Evolutionary conservation across 1,140 invertebrate genomes (phyloP).

Genomic region (Ridgeia piscesae): DNA sequence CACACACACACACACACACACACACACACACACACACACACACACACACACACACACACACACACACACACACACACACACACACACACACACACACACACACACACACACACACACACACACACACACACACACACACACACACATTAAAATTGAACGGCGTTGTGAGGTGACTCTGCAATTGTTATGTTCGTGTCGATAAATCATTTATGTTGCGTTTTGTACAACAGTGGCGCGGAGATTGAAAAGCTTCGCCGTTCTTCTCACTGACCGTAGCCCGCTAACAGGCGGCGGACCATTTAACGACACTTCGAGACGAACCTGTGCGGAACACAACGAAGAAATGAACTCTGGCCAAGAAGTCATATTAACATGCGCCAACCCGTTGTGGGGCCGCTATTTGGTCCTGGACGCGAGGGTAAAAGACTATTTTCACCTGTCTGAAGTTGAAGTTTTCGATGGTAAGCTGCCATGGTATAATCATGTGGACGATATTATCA

Average conservation of each 20-base stretch:
- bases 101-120: no score
- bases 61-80: no score
- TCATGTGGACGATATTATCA: no score
- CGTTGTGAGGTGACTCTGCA: no score
- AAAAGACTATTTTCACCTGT: neutral
- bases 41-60: no score
- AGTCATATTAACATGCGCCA: neutral
- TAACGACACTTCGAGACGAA: neutral
- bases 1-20: no score
- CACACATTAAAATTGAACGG: no score
- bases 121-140: no score
- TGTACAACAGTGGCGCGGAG: neutral
- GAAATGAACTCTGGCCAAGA: neutral
- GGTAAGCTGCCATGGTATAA: neutral
- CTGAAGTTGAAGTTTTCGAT: neutral
- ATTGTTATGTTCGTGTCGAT: neutral
- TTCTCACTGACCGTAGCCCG: neutral
- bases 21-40: no score
- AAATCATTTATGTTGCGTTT: neutral
- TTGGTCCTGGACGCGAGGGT: neutral
- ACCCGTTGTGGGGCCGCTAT: neutral
- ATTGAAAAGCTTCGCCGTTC: neutral
- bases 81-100: no score
- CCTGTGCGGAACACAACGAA: neutral
- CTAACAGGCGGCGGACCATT: neutral